A percentile compares a stretch with the other conserved stretches of the same genome.
These are phyloP conservation scores for Holcopasites calliopsidis DNA, from an alignment of 1,140 invertebrate species.

Conservation along the genomic window DNA sequence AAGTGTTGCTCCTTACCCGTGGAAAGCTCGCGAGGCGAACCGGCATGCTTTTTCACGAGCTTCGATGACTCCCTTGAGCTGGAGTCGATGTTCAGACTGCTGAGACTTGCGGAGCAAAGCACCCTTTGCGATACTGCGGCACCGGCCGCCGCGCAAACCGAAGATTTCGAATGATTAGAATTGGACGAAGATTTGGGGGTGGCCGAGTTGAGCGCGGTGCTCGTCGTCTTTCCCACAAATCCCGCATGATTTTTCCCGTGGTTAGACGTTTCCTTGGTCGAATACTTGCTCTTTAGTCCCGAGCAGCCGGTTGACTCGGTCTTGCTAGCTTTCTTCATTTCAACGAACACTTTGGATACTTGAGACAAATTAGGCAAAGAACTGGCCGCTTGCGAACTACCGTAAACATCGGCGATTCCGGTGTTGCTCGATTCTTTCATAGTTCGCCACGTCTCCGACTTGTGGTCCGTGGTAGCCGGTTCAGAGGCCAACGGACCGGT, in stretches of 20 bases:
- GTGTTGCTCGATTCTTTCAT: neutral
- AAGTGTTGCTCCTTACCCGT: conserved; percentile 35
- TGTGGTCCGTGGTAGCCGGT: neutral
- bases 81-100: conserved; percentile 19
- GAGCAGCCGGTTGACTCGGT: conserved; percentile 43
- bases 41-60: conserved; percentile 23
- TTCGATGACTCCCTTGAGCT: conserved; percentile 31
- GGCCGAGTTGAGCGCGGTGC: conserved; percentile 1
- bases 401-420: neutral
- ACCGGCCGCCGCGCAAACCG: neutral
- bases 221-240: neutral
- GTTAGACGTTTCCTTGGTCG: conserved; percentile 16
- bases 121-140: conserved; percentile 32
- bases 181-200: conserved; percentile 66
- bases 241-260: conserved; percentile 23
- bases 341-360: conserved; percentile 24
- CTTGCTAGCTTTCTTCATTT: conserved; percentile 55
- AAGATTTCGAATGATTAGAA: conserved; percentile 48
- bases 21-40: conserved; percentile 10
- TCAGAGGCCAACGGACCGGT: neutral
- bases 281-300: conserved; percentile 30
- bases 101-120: conserved; percentile 28
- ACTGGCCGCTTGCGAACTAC: conserved; percentile 25
- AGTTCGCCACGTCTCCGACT: neutral
- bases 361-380: conserved; percentile 23